These are phyloP conservation scores for Crax fasciolata DNA, from an alignment of 2,797 vertebrate species.

Conservation along the genomic window DNA sequence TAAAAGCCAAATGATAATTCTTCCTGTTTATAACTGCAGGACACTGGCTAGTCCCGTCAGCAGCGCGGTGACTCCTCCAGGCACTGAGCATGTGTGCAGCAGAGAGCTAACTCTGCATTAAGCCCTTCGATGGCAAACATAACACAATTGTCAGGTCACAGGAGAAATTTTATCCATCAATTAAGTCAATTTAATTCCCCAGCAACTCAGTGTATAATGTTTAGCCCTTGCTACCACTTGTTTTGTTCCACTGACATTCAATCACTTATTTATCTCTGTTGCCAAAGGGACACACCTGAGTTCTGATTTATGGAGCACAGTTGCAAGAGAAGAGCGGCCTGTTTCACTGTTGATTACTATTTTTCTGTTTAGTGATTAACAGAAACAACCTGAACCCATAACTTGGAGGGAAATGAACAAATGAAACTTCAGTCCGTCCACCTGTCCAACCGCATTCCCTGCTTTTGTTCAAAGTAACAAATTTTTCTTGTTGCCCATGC, in stretches of 20 bases:
- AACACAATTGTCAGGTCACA: constrained; percentile 10
- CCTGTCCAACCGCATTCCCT: not conserved
- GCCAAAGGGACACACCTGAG: constrained; percentile 53
- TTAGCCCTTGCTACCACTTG: not conserved
- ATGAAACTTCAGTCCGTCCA: not conserved
- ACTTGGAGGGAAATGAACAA: not conserved
- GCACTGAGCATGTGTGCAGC: not conserved
- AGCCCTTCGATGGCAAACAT: constrained; percentile 12
- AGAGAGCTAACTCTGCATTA: constrained; percentile 12
- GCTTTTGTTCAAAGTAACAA: not conserved
- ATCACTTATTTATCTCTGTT: constrained; percentile 36
- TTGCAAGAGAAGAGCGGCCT: not conserved
- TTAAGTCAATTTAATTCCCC: constrained; percentile 48
- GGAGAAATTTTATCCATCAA: constrained; percentile 44
- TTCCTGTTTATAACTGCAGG: constrained; percentile 52
- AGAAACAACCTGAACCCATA: not conserved
- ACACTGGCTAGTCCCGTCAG: not conserved
- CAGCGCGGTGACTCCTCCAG: not conserved
- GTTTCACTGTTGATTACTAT: not conserved
- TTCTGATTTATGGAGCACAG: not conserved
- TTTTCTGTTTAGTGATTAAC: not conserved
- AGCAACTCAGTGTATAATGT: not conserved
- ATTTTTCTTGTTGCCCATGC: not conserved
- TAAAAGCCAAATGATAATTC: constrained; percentile 29
- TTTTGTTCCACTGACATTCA: constrained; percentile 60